Percentiles rank a stretch among this genome's conserved stretches.
Evolutionary conservation across 2,797 vertebrate species (phyloP).

Genomic region (Epinephelus awoara): DNA sequence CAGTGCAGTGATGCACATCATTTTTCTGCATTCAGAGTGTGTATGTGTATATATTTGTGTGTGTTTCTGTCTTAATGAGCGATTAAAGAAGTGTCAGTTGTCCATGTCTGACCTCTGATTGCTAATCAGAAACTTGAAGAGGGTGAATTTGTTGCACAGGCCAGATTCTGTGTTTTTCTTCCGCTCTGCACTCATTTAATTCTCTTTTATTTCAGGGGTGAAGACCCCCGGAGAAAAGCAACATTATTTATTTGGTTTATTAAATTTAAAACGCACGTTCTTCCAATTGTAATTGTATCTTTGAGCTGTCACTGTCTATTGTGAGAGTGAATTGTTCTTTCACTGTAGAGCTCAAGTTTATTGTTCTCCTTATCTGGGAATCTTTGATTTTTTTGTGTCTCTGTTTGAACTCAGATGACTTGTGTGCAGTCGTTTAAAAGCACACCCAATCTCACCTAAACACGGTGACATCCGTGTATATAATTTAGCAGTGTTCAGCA

Average conservation of each 20-base stretch:
- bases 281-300: conserved; percentile 4
- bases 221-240: not conserved
- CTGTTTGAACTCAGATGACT: conserved; percentile 7
- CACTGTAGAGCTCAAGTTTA: not conserved
- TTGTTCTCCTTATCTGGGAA: conserved; percentile 8
- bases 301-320: conserved; percentile 6
- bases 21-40: not conserved
- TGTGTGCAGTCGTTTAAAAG: conserved; percentile 13
- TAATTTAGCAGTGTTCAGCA: conserved; percentile 47
- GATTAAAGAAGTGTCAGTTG: conserved; percentile 11
- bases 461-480: conserved; percentile 26
- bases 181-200: conserved; percentile 6
- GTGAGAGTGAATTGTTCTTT: not conserved
- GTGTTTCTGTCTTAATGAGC: conserved; percentile 21
- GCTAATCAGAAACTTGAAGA: conserved; percentile 30
- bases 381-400: conserved; percentile 8
- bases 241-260: conserved; percentile 24
- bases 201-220: conserved; percentile 29
- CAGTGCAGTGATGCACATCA: not conserved
- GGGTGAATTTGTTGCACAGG: conserved; percentile 7
- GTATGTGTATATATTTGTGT: not conserved
- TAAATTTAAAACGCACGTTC: conserved; percentile 39
- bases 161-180: conserved; percentile 19
- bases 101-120: conserved; percentile 20
- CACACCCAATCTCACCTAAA: conserved; percentile 19